Conservation (phyloP, 2,113 vertebrate species). For the Seriola quinqueradiata region DNA sequence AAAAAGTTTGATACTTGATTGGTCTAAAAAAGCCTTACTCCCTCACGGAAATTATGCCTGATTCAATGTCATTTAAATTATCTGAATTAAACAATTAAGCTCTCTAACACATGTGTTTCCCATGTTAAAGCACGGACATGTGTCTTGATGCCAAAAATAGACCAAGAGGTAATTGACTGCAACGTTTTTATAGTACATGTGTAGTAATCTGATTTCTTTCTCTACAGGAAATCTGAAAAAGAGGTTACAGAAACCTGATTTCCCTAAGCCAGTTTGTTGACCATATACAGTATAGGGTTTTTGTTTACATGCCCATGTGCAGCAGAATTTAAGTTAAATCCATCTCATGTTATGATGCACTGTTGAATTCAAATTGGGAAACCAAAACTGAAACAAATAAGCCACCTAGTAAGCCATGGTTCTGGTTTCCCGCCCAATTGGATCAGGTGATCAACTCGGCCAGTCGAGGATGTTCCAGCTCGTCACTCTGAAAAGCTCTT, state of each 20-base stretch:
- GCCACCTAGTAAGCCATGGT: background rate
- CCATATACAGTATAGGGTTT: too few relatives aligned
- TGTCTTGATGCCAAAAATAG: background rate
- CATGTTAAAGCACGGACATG: background rate
- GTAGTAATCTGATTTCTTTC: background rate
- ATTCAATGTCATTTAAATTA: slow-evolving; percentile 1
- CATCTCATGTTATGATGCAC: background rate
- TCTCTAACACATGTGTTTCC: background rate
- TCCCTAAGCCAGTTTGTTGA: too few relatives aligned
- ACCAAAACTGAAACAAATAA: background rate
- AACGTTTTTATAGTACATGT: background rate
- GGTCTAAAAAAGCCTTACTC: background rate
- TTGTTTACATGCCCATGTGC: too few relatives aligned
- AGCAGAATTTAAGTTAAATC: background rate
- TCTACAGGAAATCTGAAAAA: background rate
- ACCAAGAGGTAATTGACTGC: background rate
- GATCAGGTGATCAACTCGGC: too few relatives aligned
- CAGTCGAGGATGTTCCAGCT: too few relatives aligned
- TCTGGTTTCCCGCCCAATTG: too few relatives aligned
- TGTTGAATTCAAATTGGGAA: background rate
- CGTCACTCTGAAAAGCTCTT: too few relatives aligned
- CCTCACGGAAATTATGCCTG: background rate
- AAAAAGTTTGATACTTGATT: slow-evolving; percentile 8
- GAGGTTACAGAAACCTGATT: background rate
- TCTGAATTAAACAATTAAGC: background rate